A percentile compares a stretch with the other conserved stretches of the same genome.
Conservation (phyloP, 2,888 invertebrate species). For the Agrotis puta region DNA sequence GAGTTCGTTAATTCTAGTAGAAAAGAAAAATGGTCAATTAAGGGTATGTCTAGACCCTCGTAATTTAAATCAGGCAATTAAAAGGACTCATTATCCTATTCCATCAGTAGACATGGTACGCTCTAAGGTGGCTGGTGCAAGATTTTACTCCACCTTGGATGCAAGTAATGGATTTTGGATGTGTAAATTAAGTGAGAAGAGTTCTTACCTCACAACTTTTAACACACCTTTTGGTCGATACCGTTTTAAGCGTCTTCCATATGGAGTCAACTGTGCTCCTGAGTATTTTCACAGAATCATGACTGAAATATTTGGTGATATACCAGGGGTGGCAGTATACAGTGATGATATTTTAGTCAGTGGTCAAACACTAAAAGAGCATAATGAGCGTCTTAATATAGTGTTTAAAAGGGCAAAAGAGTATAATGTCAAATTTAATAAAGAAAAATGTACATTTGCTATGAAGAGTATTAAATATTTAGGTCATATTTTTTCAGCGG, state of each 20-base stretch:
- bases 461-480: no score
- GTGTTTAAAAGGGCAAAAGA: no score
- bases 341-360: not conserved
- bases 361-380: no score
- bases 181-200: not conserved
- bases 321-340: conserved; percentile 4
- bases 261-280: not conserved
- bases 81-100: not conserved
- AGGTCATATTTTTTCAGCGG: no score
- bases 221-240: not conserved
- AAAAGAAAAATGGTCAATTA: not conserved
- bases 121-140: not conserved
- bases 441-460: no score
- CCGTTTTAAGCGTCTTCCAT: not conserved
- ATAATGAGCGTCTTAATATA: no score
- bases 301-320: not conserved
- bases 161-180: not conserved
- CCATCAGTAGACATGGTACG: not conserved
- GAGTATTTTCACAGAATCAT: not conserved
- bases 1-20: not conserved
- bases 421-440: no score
- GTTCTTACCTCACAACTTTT: not conserved
- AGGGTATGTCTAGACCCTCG: not conserved
- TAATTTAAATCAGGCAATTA: not conserved
- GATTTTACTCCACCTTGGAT: not conserved